A percentile compares a stretch with the other conserved stretches of the same genome.
Conservation (phyloP, 2,888 invertebrate genomes). For the Agrypnus murinus region DNA sequence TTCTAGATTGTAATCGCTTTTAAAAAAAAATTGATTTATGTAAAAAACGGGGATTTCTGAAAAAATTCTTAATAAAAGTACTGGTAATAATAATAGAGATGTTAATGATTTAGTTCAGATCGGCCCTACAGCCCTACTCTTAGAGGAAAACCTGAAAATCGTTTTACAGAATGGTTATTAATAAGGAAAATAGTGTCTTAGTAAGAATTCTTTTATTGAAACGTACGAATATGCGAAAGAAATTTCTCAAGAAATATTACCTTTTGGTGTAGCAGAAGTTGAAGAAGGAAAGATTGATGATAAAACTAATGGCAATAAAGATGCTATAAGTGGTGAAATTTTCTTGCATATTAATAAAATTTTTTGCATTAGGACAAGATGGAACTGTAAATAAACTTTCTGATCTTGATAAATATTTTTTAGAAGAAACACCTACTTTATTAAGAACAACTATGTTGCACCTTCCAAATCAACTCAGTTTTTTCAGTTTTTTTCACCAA, state of each 20-base stretch:
- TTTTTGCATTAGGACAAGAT: constrained; percentile 11
- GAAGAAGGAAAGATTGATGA: constrained; percentile 43
- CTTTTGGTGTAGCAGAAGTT: constrained; percentile 72
- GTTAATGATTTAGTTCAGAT: constrained; percentile 53
- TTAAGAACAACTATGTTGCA: constrained; percentile 71
- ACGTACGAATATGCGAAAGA: constrained; percentile 67
- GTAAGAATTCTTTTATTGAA: constrained; percentile 60
- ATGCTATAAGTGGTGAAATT: too few species aligned
- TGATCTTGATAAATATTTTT: constrained; percentile 38
- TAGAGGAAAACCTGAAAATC: constrained; percentile 73
- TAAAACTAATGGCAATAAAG: too few species aligned
- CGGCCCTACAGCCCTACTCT: constrained; percentile 73
- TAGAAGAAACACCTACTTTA: constrained; percentile 51
- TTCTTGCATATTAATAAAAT: not conserved
- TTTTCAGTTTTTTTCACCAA: constrained; percentile 83
- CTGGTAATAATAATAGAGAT: not conserved
- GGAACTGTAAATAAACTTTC: not conserved
- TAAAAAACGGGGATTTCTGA: constrained; percentile 60
- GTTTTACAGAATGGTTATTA: constrained; percentile 72
- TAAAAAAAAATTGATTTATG: constrained; percentile 61
- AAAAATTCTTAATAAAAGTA: constrained; percentile 37
- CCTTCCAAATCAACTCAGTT: constrained; percentile 75
- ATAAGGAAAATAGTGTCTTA: constrained; percentile 71
- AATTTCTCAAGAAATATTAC: constrained; percentile 66
- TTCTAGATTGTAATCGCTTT: constrained; percentile 47